phyloP scores from a whole-genome alignment of 1,140 invertebrate genomes.

The Drosophila bocqueti region DNA sequence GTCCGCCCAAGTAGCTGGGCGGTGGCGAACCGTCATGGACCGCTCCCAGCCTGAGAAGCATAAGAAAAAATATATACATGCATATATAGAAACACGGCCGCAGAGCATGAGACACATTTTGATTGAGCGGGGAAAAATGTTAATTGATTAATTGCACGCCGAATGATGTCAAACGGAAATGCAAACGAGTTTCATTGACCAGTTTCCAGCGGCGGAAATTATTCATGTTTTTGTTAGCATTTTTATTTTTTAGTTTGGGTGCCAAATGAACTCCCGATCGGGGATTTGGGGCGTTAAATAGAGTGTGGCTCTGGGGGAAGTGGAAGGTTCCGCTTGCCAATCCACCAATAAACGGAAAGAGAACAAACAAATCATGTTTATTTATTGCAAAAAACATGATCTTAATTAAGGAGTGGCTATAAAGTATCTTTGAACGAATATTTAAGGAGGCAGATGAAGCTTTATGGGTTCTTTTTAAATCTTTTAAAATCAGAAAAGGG shows the following conservation, averaged over 20 bases:
- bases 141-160: slow-evolving; percentile 75
- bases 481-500: background rate
- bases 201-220: slow-evolving; percentile 61
- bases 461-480: background rate
- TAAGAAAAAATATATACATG: background rate
- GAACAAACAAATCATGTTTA: background rate
- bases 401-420: background rate
- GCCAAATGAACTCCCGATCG: slow-evolving; percentile 36
- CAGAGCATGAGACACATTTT: slow-evolving; percentile 27
- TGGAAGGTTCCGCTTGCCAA: slow-evolving; percentile 38
- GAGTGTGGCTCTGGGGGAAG: slow-evolving; percentile 14
- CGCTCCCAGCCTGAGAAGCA: slow-evolving; percentile 91
- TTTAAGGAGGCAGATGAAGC: background rate
- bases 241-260: slow-evolving; percentile 9
- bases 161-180: slow-evolving; percentile 80
- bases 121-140: slow-evolving; percentile 61
- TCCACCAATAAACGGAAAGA: slow-evolving; percentile 12
- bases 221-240: slow-evolving; percentile 27
- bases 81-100: background rate
- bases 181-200: slow-evolving; percentile 66
- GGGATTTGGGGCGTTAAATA: slow-evolving; percentile 32
- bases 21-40: slow-evolving; percentile 98
- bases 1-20: slow-evolving; percentile 96
- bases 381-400: background rate
- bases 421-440: background rate